phyloP scores from a whole-genome alignment of 2,113 vertebrate genomes.

The Micromys minutus region DNA sequence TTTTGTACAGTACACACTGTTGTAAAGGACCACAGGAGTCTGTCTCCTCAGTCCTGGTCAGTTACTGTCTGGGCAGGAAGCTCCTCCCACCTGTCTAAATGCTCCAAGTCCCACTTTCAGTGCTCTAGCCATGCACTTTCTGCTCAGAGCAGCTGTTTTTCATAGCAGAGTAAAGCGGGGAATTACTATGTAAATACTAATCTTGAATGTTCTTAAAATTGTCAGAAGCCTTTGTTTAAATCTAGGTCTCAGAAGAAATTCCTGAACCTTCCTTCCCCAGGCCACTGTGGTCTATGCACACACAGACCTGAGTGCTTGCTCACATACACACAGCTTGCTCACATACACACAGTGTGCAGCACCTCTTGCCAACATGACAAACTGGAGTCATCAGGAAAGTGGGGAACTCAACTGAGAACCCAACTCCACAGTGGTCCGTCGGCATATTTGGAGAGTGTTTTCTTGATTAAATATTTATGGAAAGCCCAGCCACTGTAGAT shows the following conservation, averaged over 20 bases:
- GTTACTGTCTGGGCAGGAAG: neutral
- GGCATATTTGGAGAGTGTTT: neutral
- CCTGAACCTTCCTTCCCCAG: neutral
- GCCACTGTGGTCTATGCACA: neutral
- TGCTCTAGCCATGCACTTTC: too few species aligned
- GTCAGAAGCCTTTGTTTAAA: neutral
- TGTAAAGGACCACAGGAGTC: neutral
- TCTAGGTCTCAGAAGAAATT: neutral
- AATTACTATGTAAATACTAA: conserved; percentile 15
- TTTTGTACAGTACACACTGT: neutral
- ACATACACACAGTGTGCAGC: neutral
- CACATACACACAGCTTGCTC: neutral
- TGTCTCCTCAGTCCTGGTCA: neutral
- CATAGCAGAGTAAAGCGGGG: neutral
- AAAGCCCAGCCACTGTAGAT: neutral
- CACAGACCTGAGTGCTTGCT: neutral
- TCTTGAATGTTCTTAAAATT: neutral
- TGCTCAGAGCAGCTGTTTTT: neutral
- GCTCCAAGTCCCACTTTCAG: neutral
- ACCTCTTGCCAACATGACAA: neutral
- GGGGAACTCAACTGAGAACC: neutral
- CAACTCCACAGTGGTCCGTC: neutral
- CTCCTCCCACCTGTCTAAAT: neutral
- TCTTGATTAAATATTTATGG: neutral
- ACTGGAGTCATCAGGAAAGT: too few species aligned